Base-by-base conservation (phyloP, 2,888 invertebrate genomes). In the Urechis unicinctus region DNA sequence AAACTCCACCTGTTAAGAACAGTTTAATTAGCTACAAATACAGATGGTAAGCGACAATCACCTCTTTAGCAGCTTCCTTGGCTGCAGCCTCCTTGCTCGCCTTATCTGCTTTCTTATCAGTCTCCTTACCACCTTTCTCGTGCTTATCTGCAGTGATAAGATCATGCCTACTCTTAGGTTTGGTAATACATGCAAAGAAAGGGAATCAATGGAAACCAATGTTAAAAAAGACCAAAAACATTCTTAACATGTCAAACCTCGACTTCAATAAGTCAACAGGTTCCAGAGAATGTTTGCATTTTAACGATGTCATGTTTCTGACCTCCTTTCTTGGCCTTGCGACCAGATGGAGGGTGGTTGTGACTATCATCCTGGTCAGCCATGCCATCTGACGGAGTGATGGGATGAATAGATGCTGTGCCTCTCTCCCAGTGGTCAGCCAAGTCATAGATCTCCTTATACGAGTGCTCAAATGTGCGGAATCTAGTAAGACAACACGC, bases 361-460 rank as follows among this genome's bases (percentile, higher is more conserved):
- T 66, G 69, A 51, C 22, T 56, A 47, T 54, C 56, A 9, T 49
- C 50, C 30, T 53, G 53, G 2, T 56, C 56, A 2, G 46, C 43
- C 0, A 28, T 26, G n/a, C 61, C 63, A 9, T 57, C 62, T 24
- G 56, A 45, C 24, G 76, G 75, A 26, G 74, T 73, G 3, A 71
- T 68, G 6, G 75, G 74, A 3, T 73, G 66, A 2, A 69, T 54
- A 24, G 61, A 61, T n/a, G 73, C 65, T 1, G 68, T 64, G 1
- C 70, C 68, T n/a, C 77, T 66, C 55, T 77, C 77, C 78, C 78
- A 78, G 59, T 61, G 66, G 25, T 75, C 75, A 17, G 77, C 62
- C 52, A 78, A 61, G n/a, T 75, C 74, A 24, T 55, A 53, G 22
- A 78, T 68, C 24, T 77, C 75, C 56, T 73, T 74, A 52, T 68